Conservation (phyloP, 2,113 vertebrate genomes). For the Gnathonemus longibarbis region DNA sequence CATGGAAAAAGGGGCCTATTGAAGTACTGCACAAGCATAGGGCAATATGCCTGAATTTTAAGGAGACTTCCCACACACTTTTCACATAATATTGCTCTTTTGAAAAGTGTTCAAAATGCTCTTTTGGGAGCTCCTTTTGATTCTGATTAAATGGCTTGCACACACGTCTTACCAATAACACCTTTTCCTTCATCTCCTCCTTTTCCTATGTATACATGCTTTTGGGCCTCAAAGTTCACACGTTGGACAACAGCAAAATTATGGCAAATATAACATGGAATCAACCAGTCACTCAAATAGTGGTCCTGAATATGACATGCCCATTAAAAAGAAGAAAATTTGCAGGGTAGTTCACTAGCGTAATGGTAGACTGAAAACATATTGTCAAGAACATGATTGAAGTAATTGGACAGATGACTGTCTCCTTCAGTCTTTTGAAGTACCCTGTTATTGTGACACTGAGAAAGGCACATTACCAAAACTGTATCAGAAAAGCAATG, state of each 20-base stretch:
- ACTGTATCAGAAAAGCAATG: not conserved
- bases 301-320: not conserved
- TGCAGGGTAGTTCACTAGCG: not conserved
- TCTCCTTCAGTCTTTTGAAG: not conserved
- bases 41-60: not conserved
- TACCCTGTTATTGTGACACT: not conserved
- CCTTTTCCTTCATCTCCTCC: not conserved
- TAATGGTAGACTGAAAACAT: not conserved
- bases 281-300: not conserved
- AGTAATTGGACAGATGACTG: not conserved
- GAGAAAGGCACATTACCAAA: not conserved
- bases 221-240: not conserved
- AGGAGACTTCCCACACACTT: not conserved
- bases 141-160: not conserved
- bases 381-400: not conserved
- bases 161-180: not conserved
- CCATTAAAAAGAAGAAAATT: not conserved
- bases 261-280: too few species aligned
- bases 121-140: too few species aligned
- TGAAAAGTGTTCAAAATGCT: not conserved
- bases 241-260: too few species aligned
- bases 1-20: too few species aligned
- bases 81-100: not conserved
- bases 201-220: not conserved
- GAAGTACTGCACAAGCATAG: not conserved